Evolutionary conservation across 2,113 vertebrate genomes (phyloP).

Genomic region (Equus quagga): DNA sequence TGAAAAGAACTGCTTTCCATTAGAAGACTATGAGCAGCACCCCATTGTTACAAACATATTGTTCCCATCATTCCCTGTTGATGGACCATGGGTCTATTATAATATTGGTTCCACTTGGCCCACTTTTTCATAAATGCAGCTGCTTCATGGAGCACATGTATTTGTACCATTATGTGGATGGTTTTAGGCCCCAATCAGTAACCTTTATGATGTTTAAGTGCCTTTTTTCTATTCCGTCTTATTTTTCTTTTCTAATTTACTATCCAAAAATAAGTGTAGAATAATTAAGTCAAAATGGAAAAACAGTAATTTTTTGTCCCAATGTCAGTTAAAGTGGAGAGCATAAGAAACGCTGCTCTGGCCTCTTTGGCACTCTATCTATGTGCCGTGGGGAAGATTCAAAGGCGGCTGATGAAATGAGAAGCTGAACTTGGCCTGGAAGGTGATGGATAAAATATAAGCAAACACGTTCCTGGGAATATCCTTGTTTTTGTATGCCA

Average conservation of each 20-base stretch:
- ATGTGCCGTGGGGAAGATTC: not conserved
- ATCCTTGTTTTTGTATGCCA: not conserved
- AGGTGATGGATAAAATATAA: not conserved
- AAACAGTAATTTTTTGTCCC: not conserved
- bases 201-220: constrained; percentile 57
- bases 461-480: not conserved
- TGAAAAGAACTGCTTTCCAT: constrained; percentile 71
- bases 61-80: constrained; percentile 71
- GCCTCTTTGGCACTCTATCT: not conserved
- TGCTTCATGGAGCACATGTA: constrained; percentile 39
- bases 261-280: constrained; percentile 47
- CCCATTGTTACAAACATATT: constrained; percentile 72
- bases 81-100: constrained; percentile 62
- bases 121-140: constrained; percentile 71
- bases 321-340: not conserved
- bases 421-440: not conserved
- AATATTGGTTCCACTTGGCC: constrained; percentile 72
- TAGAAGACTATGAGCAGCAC: constrained; percentile 29
- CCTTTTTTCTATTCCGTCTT: constrained; percentile 47
- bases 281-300: constrained; percentile 54
- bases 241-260: constrained; percentile 62
- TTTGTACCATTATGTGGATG: constrained; percentile 49
- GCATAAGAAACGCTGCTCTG: not conserved
- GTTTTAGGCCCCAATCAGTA: constrained; percentile 64
- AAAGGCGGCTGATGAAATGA: not conserved